Base-by-base conservation (phyloP, 2,888 invertebrate species). In the Phanerotoma sp. region DNA sequence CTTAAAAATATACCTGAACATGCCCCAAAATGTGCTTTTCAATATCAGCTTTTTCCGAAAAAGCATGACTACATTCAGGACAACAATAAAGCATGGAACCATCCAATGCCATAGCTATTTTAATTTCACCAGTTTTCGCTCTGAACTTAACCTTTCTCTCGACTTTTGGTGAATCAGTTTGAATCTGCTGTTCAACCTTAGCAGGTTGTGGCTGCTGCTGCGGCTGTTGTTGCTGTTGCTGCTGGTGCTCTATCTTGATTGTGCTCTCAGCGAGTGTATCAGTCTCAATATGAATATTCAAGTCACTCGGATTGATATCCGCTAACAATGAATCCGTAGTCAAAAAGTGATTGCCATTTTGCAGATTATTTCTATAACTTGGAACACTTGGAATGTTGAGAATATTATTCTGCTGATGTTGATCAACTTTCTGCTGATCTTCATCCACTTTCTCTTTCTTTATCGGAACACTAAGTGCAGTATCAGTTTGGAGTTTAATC, bases 81-180 rank as follows among this genome's bases (percentile, higher is more conserved):
- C 80, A 79, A 58, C 78, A 79, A 57, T 78, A 80, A 16, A 80
- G 64, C 3, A 78, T 75, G 0, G 78, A 76, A 4, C 80, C 80
- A 57, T 80, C 79, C 4, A 74, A 62, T 11, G 72, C 71, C 16
- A 74, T 60, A 1, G 69, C 73, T 4, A 75, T 67, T 60, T 77
- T 77, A n/a, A 78, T 76, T 51, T 78, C 78, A 1, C 77, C 77
- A 6, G 73, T 74, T 71, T 75, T 79, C 54, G 77, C 78, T 4
- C 76, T 66, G 47, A 76, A 77, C 60, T 77, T 77, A 68, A 70
- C 74, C 49, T 77, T 78, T 28, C 72, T 74, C 33, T 74, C 75
- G 1, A 64, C 66, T 51, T 73, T 77, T 3, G 70, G 62, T 6
- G 66, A 64, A 10, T 69, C 70, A 0, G 68, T 69, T 58, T 68